These are phyloP conservation scores for Emmelina monodactyla DNA, from an alignment of 2,888 invertebrate genomes.

Conservation along the genomic window DNA sequence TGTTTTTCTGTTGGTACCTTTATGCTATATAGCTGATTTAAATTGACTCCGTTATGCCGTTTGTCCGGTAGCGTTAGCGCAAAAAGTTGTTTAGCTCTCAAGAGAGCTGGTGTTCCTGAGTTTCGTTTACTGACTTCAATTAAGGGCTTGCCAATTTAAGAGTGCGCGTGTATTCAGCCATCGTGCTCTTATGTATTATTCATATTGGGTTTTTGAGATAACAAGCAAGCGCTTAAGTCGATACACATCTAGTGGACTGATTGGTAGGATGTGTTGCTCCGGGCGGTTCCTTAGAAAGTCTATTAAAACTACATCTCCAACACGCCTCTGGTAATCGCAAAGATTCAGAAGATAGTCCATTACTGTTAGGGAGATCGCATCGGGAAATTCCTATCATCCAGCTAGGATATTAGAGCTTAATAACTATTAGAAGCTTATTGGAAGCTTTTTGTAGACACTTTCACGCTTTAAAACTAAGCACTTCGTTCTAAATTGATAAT, in stretches of 20 bases:
- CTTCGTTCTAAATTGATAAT: too few relatives aligned
- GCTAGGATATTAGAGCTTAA: too few relatives aligned
- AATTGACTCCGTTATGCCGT: conserved; percentile 32
- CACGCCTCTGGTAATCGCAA: background rate
- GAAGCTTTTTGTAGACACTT: too few relatives aligned
- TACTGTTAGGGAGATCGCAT: background rate
- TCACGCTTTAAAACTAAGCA: too few relatives aligned
- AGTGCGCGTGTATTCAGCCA: conserved; percentile 39
- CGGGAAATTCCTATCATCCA: too few relatives aligned
- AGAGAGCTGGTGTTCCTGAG: conserved; percentile 23
- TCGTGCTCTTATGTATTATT: conserved; percentile 60
- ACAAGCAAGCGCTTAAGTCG: conserved; percentile 58
- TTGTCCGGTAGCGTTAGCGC: conserved; percentile 22
- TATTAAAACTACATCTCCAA: conserved; percentile 33
- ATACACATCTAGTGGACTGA: conserved; percentile 61
- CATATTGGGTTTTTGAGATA: conserved; percentile 65
- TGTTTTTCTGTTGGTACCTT: conserved; percentile 23
- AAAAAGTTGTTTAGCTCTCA: conserved; percentile 15
- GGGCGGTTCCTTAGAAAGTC: conserved; percentile 28
- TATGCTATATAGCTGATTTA: conserved; percentile 33
- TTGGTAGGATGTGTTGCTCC: conserved; percentile 33
- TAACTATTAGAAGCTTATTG: too few relatives aligned
- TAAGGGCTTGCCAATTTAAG: conserved; percentile 62
- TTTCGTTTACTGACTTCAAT: conserved; percentile 62
- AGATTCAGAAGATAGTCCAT: background rate